Evolutionary conservation across 2,113 vertebrate genomes (phyloP), one percentile per base, ranked within the genome.

Genomic region (Catharus minimus): DNA sequence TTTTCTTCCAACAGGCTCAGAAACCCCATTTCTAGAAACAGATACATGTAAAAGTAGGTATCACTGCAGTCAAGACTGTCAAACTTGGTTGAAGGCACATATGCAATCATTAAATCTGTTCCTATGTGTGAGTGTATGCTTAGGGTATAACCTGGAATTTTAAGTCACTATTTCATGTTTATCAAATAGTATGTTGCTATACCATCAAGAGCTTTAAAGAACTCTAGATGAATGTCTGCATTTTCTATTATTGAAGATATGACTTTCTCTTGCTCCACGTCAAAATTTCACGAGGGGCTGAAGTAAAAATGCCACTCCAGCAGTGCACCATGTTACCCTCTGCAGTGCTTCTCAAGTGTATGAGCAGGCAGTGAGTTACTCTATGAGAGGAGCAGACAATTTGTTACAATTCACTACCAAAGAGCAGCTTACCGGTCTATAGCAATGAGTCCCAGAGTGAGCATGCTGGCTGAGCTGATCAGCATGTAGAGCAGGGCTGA

Each of bases 381-480:
- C 47, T 47, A 4, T 0, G 20, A 50, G 52, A 60, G 3, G 10
- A 38, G 7, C 3, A 80, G 21, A 13, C 14, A 68, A 53, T 53
- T 68, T 0, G 0, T 26, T 62, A 58, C 1, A 5, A 5, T 46
- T 81, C 15, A 8, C 20, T 27, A 57, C 11, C 30, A 55, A 61
- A 56, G 6, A 33, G 69, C 23, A 22, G 86, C 99, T 96, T 87
- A 99, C 99, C 99, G 97, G 97, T 99, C 99, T 21, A 99, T 97
- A 44, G 99, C 99, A 47, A 99, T 99, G 83, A 98, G 98, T 44
- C 99, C 99, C 0, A 99, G 98, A 5, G 99, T 99, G 19, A 99
- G 98, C 99, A 99, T 99, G 97, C 99, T 99, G 96, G 99, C 99
- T 1, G 99, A 99, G 97, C 99, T 99, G 97, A 99, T 98, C 60